A percentile compares a stretch with the other conserved stretches of the same genome.
Evolutionary conservation across 2,113 vertebrate species (phyloP).

Genomic region (Numenius arquata): DNA sequence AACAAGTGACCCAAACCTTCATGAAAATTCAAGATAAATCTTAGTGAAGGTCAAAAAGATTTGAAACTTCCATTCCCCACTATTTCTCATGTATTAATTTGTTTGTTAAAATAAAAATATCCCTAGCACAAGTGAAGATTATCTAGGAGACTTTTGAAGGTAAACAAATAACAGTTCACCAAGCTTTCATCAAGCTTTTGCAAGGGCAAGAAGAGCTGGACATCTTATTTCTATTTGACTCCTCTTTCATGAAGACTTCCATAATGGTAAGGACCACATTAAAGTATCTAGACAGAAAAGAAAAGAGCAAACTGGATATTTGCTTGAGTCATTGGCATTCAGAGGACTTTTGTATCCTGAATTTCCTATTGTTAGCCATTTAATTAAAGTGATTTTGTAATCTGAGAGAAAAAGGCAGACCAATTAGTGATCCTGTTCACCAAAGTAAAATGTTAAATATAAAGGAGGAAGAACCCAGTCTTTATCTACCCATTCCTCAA

Average conservation of each 20-base stretch:
- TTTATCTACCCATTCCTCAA: not conserved
- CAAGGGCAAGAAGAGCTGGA: not conserved
- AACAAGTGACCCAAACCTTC: not conserved
- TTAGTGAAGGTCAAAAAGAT: not conserved
- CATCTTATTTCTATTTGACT: not conserved
- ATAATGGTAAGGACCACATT: not conserved
- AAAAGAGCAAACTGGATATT: not conserved
- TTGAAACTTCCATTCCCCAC: not conserved
- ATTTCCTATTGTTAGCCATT: not conserved
- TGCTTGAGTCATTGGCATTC: not conserved
- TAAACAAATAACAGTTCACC: not conserved
- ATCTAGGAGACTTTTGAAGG: not conserved
- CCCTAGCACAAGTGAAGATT: not conserved
- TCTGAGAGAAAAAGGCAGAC: not conserved
- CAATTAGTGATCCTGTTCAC: not conserved
- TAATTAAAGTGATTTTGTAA: not conserved
- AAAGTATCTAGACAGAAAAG: not conserved
- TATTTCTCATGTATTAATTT: not conserved
- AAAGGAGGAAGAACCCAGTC: not conserved
- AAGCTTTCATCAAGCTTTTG: not conserved
- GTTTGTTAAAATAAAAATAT: not conserved
- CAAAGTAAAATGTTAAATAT: not conserved
- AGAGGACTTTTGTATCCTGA: not conserved
- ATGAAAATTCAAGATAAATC: not conserved
- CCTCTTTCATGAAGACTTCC: not conserved